phyloP scores from a whole-genome alignment of 2,888 invertebrate genomes.

The Campaea margaritaria region DNA sequence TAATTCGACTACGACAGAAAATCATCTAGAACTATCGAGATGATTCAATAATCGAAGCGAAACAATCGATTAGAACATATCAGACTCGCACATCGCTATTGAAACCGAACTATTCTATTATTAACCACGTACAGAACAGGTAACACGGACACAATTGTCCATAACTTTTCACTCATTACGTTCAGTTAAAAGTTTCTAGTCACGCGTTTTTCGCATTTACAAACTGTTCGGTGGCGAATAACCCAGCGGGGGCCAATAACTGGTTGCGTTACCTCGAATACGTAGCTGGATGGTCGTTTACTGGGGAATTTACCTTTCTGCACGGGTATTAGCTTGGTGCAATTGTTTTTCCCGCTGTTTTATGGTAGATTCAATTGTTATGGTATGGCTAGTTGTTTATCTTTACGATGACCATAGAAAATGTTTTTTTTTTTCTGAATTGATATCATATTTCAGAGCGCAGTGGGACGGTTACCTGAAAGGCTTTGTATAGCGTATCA shows the following conservation, averaged over 20 bases:
- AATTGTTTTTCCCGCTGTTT: slow-evolving; percentile 48
- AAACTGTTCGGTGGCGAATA: slow-evolving; percentile 31
- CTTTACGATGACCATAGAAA: slow-evolving; percentile 6
- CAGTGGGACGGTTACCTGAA: too few species aligned
- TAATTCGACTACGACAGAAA: too few species aligned
- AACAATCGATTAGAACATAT: too few species aligned
- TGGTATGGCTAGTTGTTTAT: slow-evolving; percentile 32
- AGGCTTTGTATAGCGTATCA: too few species aligned
- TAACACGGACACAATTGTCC: slow-evolving; percentile 24
- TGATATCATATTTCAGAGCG: neutral
- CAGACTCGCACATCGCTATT: too few species aligned
- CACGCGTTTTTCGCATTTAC: slow-evolving; percentile 53
- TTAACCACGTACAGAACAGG: neutral
- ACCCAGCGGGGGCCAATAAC: slow-evolving; percentile 30
- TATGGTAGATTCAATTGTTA: slow-evolving; percentile 39
- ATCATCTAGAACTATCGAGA: too few species aligned
- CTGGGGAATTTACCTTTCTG: slow-evolving; percentile 43
- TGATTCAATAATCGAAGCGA: too few species aligned
- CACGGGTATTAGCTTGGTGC: slow-evolving; percentile 42
- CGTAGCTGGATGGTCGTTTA: slow-evolving; percentile 33
- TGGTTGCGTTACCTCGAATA: slow-evolving; percentile 32
- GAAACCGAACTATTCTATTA: neutral
- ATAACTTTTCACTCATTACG: slow-evolving; percentile 45
- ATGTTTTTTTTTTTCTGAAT: too few species aligned
- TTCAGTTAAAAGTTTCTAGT: slow-evolving; percentile 51